phyloP scores from a whole-genome alignment of 2,888 invertebrate genomes.

The Xanthia icteritia region DNA sequence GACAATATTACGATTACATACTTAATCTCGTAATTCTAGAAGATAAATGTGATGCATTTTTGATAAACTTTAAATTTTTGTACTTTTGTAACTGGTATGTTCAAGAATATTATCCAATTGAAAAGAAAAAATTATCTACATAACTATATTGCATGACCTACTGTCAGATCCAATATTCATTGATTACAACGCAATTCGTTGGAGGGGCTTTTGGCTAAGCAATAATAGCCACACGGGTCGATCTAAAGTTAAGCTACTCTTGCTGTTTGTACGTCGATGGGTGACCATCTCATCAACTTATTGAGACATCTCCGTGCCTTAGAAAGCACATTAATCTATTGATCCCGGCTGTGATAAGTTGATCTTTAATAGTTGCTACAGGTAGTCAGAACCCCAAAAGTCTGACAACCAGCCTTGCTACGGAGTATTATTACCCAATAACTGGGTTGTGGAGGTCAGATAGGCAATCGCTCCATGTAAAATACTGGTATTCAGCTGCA shows the following conservation, averaged over 20 bases:
- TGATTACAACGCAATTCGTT: slow-evolving; percentile 7
- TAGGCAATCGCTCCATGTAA: background rate
- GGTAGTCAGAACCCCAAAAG: background rate
- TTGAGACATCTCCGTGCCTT: background rate
- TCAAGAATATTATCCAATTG: slow-evolving; percentile 3
- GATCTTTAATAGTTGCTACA: background rate
- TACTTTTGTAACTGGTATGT: background rate
- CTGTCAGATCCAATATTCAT: background rate
- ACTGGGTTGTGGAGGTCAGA: background rate
- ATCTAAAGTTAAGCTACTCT: background rate
- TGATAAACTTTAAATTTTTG: background rate
- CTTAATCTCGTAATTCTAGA: background rate
- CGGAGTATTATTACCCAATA: background rate
- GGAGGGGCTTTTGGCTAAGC: background rate
- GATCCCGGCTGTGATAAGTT: background rate
- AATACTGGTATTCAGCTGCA: background rate
- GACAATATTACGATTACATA: slow-evolving; percentile 1
- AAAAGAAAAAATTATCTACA: slow-evolving; percentile 1
- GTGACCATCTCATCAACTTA: background rate
- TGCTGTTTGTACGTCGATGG: background rate
- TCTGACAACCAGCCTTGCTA: background rate
- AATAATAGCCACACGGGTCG: background rate
- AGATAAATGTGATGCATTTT: background rate
- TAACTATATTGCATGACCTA: slow-evolving; percentile 2
- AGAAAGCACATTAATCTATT: background rate